Evolutionary conservation across 37 sponge, comb jelly and placozoan species (phyloP).

Genomic region (Aplysina aerophoba): DNA sequence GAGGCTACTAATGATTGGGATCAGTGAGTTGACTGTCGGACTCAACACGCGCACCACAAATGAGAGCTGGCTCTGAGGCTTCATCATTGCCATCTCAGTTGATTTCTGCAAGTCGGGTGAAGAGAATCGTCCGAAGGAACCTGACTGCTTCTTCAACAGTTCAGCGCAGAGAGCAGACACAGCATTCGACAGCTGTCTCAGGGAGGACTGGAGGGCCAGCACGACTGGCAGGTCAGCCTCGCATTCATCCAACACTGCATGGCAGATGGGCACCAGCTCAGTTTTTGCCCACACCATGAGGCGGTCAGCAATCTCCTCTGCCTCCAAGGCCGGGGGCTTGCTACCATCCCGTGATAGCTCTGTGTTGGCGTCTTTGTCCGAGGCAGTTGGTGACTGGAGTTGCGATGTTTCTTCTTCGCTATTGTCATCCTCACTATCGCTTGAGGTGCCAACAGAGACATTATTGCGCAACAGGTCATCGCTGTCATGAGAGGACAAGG

Average conservation of each 20-base stretch:
- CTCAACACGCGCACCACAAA: slow-evolving; percentile 38
- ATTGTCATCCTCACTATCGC: slow-evolving; percentile 18
- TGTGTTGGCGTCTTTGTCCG: no score
- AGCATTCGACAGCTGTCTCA: slow-evolving; percentile 55
- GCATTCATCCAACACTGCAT: slow-evolving; percentile 47
- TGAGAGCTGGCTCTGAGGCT: slow-evolving; percentile 1
- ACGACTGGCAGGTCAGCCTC: not conserved
- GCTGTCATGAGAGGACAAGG: not conserved
- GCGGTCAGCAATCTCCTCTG: slow-evolving; percentile 9
- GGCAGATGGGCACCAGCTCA: slow-evolving; percentile 55
- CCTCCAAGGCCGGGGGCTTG: not conserved
- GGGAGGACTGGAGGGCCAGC: slow-evolving; percentile 31
- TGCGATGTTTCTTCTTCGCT: not conserved
- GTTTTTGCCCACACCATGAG: slow-evolving; percentile 51
- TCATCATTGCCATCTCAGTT: not conserved
- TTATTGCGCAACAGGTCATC: not conserved
- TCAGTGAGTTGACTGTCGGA: slow-evolving; percentile 36
- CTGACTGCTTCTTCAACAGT: not conserved
- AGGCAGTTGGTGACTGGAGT: no score
- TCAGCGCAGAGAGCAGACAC: slow-evolving; percentile 49
- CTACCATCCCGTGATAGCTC: not conserved
- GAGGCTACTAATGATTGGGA: slow-evolving; percentile 19
- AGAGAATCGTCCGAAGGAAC: slow-evolving; percentile 5
- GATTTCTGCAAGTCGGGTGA: slow-evolving; percentile 6
- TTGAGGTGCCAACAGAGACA: not conserved